Percentiles rank a stretch among this genome's conserved stretches.
Evolutionary conservation across 2,797 vertebrate species (phyloP).

Genomic region (Leptatherina wallacei): DNA sequence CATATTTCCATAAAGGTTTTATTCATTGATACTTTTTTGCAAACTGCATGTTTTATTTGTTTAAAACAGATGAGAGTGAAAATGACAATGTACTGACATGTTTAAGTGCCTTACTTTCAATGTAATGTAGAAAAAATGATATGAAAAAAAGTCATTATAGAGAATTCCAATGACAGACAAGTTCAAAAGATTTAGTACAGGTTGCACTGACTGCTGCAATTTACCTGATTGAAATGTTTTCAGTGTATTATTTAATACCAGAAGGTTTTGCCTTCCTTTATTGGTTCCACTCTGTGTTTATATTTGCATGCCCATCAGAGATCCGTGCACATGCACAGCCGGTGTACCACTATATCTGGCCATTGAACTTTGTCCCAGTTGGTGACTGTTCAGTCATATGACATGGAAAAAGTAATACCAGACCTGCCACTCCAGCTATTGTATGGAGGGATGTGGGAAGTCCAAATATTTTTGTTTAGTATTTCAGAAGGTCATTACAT

Average conservation of each 20-base stretch:
- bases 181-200: slow-evolving; percentile 1
- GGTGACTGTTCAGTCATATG: slow-evolving; percentile 78
- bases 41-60: not conserved
- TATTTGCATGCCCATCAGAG: slow-evolving; percentile 70
- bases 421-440: slow-evolving; percentile 28
- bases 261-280: slow-evolving; percentile 1
- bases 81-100: not conserved
- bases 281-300: slow-evolving; percentile 72
- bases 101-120: not conserved
- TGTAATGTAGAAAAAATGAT: not conserved
- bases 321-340: slow-evolving; percentile 61
- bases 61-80: not conserved
- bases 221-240: not conserved
- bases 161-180: not conserved
- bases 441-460: slow-evolving; percentile 39
- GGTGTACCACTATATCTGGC: slow-evolving; percentile 79
- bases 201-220: not conserved
- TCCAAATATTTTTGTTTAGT: slow-evolving; percentile 40
- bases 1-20: slow-evolving; percentile 2
- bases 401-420: slow-evolving; percentile 84
- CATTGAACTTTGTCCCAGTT: slow-evolving; percentile 86
- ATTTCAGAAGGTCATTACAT: slow-evolving; percentile 5
- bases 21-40: not conserved
- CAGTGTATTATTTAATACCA: not conserved
- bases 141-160: not conserved